Percentiles rank a stretch among this genome's conserved stretches.
Conservation (phyloP, 2,888 invertebrate genomes). For the Amphimallon solstitiale region DNA sequence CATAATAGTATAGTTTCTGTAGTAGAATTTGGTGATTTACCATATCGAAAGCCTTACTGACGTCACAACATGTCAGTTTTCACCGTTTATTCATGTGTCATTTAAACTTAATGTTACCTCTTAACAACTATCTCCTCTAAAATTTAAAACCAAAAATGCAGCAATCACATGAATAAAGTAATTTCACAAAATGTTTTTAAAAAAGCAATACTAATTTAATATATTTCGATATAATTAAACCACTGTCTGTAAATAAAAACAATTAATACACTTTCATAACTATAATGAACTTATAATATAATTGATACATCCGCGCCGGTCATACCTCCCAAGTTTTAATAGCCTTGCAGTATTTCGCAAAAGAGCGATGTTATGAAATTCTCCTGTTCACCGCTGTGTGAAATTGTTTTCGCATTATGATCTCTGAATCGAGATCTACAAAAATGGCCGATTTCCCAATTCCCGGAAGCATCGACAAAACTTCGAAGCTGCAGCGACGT, state of each 20-base stretch:
- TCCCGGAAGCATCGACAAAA: slow-evolving; percentile 12
- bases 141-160: no score
- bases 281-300: neutral
- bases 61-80: no score
- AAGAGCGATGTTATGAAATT: slow-evolving; percentile 1
- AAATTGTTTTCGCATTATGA: slow-evolving; percentile 19
- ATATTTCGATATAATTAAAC: neutral
- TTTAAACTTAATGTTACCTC: no score
- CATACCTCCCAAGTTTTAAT: no score
- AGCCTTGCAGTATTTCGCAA: neutral
- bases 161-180: neutral
- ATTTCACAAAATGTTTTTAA: neutral
- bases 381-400: slow-evolving; percentile 8
- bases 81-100: no score
- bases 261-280: neutral
- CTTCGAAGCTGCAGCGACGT: no score
- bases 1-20: no score
- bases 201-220: neutral
- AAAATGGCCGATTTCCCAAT: slow-evolving; percentile 1
- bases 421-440: neutral
- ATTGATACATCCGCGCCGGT: slow-evolving; percentile 5
- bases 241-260: neutral
- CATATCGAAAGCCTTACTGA: no score
- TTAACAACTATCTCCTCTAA: no score
- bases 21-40: no score